phyloP scores from a whole-genome alignment of 2,797 vertebrate genomes.

The Carapus acus region DNA sequence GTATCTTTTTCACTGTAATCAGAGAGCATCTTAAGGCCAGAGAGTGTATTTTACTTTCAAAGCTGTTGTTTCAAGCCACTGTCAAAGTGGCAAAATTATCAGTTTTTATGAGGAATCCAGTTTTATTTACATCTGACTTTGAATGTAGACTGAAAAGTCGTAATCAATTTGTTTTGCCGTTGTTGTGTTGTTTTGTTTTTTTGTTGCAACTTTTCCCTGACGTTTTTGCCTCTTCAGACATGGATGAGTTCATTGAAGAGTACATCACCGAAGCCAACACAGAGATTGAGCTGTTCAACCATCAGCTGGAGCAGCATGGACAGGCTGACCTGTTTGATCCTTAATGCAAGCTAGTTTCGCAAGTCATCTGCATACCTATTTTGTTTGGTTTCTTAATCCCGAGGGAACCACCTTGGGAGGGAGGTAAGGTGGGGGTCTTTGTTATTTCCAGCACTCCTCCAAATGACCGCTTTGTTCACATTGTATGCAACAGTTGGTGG shows the following conservation, averaged over 20 bases:
- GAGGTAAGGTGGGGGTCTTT: slow-evolving; percentile 6
- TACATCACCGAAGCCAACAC: slow-evolving; percentile 87
- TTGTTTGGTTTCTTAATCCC: slow-evolving; percentile 10
- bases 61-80: too few relatives aligned
- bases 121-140: not conserved
- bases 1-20: slow-evolving; percentile 80
- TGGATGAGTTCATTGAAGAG: slow-evolving; percentile 90
- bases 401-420: slow-evolving; percentile 33
- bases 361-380: slow-evolving; percentile 37
- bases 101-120: too few relatives aligned
- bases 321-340: slow-evolving; percentile 87
- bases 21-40: too few relatives aligned
- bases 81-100: too few relatives aligned
- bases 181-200: not conserved
- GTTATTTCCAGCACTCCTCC: slow-evolving; percentile 14
- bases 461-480: slow-evolving; percentile 36
- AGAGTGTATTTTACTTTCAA: not conserved
- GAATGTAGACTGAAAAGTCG: not conserved
- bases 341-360: slow-evolving; percentile 42
- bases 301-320: slow-evolving; percentile 83
- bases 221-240: slow-evolving; percentile 72
- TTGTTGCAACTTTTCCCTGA: slow-evolving; percentile 77
- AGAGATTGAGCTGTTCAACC: slow-evolving; percentile 89
- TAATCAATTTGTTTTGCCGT: not conserved
- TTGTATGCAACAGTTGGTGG: slow-evolving; percentile 12